phyloP scores from a whole-genome alignment of 2,797 vertebrate species.

The Chelon auratus region DNA sequence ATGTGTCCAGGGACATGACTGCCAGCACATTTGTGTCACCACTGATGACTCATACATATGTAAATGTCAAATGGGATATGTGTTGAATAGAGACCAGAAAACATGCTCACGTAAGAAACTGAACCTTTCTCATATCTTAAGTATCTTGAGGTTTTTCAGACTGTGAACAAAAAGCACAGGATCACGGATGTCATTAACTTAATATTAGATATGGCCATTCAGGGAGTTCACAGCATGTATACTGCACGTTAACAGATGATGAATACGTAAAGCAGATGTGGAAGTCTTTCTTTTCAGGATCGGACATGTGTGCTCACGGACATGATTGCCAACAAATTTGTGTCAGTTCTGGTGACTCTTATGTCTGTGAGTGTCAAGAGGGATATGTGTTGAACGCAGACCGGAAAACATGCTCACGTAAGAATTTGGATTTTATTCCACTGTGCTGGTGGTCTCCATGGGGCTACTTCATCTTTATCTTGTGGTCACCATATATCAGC shows the following conservation, averaged over 20 bases:
- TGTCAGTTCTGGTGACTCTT: slow-evolving; percentile 65
- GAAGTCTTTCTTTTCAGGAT: slow-evolving; percentile 60
- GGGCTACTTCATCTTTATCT: neutral
- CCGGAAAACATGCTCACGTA: slow-evolving; percentile 81
- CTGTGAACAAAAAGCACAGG: neutral
- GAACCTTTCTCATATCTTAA: neutral
- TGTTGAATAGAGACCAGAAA: slow-evolving; percentile 81
- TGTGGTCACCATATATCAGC: no score
- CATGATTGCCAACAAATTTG: slow-evolving; percentile 86
- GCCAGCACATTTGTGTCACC: slow-evolving; percentile 83
- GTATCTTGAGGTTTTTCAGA: neutral
- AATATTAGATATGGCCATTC: neutral
- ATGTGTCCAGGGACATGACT: slow-evolving; percentile 80
- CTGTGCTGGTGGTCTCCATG: neutral
- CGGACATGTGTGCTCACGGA: slow-evolving; percentile 72
- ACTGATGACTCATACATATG: slow-evolving; percentile 74
- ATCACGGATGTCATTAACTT: neutral
- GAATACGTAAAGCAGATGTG: slow-evolving; percentile 11
- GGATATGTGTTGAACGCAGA: slow-evolving; percentile 83
- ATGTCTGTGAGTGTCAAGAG: slow-evolving; percentile 79
- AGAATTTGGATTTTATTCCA: slow-evolving; percentile 46
- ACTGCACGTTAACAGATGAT: neutral
- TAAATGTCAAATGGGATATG: slow-evolving; percentile 79
- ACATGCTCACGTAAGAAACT: slow-evolving; percentile 81
- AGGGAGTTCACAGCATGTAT: neutral